Percentiles rank a stretch among this genome's conserved stretches.
Conservation (phyloP, 2,113 vertebrate genomes). For the Chascanopsetta lugubris region DNA sequence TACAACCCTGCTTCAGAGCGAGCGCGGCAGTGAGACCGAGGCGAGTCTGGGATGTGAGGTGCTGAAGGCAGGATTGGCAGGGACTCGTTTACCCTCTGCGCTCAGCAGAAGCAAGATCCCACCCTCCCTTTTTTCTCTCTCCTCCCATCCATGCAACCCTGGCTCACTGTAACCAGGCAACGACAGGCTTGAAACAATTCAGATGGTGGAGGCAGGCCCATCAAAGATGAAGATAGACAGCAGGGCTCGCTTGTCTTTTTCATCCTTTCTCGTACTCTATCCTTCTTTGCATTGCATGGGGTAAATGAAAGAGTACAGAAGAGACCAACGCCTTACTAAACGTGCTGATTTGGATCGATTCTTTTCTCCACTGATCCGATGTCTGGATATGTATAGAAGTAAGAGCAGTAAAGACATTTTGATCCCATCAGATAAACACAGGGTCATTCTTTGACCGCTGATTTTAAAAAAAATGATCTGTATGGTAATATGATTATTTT, state of each 20-base stretch:
- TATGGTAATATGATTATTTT: no score
- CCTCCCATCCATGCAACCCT: constrained; percentile 56
- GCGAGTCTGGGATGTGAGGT: not conserved
- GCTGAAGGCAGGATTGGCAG: constrained; percentile 9
- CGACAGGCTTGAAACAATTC: constrained; percentile 63
- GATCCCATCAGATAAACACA: no score
- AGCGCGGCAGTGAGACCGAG: not conserved
- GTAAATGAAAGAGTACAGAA: no score
- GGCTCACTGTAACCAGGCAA: constrained; percentile 75
- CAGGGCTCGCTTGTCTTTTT: constrained; percentile 18
- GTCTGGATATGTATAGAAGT: no score
- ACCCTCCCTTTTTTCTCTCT: constrained; percentile 33
- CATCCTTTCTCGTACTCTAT: constrained; percentile 20
- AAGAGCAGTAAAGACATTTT: no score
- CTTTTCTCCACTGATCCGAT: no score
- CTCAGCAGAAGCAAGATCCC: constrained; percentile 36
- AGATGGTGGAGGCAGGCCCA: constrained; percentile 57
- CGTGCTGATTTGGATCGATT: not conserved
- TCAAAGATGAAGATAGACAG: constrained; percentile 63
- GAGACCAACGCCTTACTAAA: no score
- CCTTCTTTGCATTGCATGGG: no score
- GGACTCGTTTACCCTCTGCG: constrained; percentile 42
- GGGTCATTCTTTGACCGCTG: no score
- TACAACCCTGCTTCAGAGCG: not conserved
- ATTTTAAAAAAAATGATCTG: no score